These are phyloP conservation scores for Poeciliopsis presidionis DNA, from an alignment of 2,797 vertebrate genomes.

Conservation along the genomic window DNA sequence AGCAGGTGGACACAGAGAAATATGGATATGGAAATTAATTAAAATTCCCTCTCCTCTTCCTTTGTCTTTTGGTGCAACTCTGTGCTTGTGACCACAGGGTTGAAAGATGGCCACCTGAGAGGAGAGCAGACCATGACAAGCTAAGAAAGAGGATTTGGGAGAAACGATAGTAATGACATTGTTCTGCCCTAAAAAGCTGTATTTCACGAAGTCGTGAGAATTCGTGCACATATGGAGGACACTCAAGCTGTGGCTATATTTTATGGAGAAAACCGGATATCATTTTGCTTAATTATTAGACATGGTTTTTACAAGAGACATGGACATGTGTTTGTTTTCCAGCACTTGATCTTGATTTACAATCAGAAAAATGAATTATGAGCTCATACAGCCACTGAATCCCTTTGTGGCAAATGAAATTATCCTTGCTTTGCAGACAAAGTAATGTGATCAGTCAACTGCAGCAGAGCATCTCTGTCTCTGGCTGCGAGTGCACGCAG, in stretches of 20 bases:
- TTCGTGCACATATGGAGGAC: background rate
- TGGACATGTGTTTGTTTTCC: background rate
- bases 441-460: slow-evolving; percentile 27
- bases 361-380: slow-evolving; percentile 13
- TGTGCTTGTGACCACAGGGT: slow-evolving; percentile 40
- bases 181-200: slow-evolving; percentile 28
- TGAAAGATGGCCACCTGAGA: slow-evolving; percentile 24
- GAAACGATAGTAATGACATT: slow-evolving; percentile 52
- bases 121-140: slow-evolving; percentile 34
- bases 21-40: slow-evolving; percentile 63
- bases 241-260: background rate
- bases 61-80: slow-evolving; percentile 46
- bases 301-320: background rate
- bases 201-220: background rate
- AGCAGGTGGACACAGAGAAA: slow-evolving; percentile 58
- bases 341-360: background rate
- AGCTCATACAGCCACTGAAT: slow-evolving; percentile 12
- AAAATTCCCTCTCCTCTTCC: slow-evolving; percentile 39
- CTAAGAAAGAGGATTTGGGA: slow-evolving; percentile 24
- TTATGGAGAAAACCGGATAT: background rate
- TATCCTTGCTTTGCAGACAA: slow-evolving; percentile 11
- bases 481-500: slow-evolving; percentile 10
- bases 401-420: slow-evolving; percentile 15
- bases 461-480: slow-evolving; percentile 7
- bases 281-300: background rate